Conservation (phyloP, 2,113 vertebrate species). For the Petromus typicus region DNA sequence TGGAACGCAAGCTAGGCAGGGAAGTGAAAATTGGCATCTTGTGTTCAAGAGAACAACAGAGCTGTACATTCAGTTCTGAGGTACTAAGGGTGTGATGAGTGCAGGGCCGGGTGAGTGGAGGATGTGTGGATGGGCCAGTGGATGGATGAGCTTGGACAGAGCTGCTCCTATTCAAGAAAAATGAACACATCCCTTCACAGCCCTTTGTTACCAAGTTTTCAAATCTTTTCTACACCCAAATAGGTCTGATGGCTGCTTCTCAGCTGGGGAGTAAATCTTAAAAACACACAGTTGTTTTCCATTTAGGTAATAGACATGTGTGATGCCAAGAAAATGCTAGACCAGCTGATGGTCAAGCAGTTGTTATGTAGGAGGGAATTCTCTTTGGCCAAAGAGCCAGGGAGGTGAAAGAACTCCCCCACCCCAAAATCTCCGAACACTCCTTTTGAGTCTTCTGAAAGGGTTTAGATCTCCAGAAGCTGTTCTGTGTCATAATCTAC, state of each 20-base stretch:
- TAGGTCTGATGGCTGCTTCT: not conserved
- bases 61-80: not conserved
- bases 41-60: not conserved
- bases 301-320: slow-evolving; percentile 38
- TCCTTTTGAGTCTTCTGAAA: slow-evolving; percentile 63
- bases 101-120: accelerated
- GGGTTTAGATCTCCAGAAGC: slow-evolving; percentile 64
- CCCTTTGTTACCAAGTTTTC: not conserved
- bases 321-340: slow-evolving; percentile 49
- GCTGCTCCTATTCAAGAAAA: not conserved
- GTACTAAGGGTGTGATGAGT: not conserved
- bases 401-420: not conserved
- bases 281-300: slow-evolving; percentile 52
- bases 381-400: slow-evolving; percentile 26
- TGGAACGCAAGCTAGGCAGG: accelerated
- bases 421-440: not conserved
- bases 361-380: slow-evolving; percentile 67
- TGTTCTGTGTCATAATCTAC: slow-evolving; percentile 67
- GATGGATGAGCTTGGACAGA: accelerated
- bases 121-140: not conserved
- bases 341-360: slow-evolving; percentile 44
- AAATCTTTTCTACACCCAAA: not conserved
- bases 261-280: not conserved
- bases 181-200: not conserved
- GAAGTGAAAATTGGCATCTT: accelerated